Percentiles rank a stretch among this genome's conserved stretches.
Evolutionary conservation across 2,797 vertebrate species (phyloP).

Genomic region (Macropus fuliginosus): DNA sequence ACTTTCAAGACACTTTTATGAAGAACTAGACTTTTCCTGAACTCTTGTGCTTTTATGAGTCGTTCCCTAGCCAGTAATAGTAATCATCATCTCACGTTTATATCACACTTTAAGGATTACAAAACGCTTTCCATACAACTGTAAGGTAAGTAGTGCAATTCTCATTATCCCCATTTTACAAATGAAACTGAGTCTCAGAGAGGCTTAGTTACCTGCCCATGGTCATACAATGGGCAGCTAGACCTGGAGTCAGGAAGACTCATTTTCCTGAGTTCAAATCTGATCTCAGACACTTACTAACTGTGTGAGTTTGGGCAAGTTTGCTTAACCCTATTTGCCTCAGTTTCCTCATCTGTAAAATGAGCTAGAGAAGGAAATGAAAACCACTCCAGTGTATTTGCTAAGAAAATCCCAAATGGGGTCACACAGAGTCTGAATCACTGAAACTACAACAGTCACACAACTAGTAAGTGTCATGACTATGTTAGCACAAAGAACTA

Average conservation of each 20-base stretch:
- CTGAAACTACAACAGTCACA: neutral
- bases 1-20: conserved; percentile 57
- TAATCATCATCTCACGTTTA: neutral
- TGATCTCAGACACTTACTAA: neutral
- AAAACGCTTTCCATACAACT: neutral
- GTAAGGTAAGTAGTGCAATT: neutral
- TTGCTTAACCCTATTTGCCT: neutral
- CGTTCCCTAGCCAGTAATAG: neutral
- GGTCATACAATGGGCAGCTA: neutral
- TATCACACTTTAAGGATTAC: neutral
- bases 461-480: neutral
- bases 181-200: neutral
- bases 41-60: neutral
- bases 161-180: neutral
- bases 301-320: neutral
- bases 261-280: neutral
- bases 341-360: neutral
- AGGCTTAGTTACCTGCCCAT: neutral
- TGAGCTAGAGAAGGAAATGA: neutral
- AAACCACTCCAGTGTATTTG: neutral
- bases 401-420: neutral
- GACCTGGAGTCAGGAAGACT: neutral
- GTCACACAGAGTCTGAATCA: neutral
- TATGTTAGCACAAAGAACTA: conserved; percentile 17
- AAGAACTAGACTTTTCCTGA: neutral